Percentiles rank a stretch among this genome's conserved stretches.
These are phyloP conservation scores for Nasonia vitripennis DNA, from an alignment of 1,140 invertebrate species.

Conservation along the genomic window DNA sequence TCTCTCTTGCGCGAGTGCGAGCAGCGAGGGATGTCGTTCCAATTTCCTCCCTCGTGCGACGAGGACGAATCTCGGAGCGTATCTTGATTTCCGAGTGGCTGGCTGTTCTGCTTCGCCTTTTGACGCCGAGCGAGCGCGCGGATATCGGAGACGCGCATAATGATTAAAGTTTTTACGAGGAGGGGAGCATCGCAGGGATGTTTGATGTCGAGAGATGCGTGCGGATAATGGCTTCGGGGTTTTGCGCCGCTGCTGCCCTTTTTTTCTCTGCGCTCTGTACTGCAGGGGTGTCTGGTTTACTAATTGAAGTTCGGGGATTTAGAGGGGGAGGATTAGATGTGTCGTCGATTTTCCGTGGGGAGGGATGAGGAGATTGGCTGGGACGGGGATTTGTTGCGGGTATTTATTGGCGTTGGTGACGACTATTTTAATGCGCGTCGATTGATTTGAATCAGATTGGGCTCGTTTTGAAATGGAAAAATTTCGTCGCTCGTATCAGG, in stretches of 20 bases:
- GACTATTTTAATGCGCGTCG: neutral
- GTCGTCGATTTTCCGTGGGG: neutral
- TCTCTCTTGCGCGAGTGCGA: neutral
- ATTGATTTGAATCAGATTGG: no score
- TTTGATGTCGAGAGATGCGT: slow-evolving; percentile 20
- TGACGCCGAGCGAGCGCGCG: neutral
- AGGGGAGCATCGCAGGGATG: neutral
- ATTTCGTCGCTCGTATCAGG: no score
- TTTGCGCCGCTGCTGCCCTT: neutral
- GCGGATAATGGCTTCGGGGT: neutral
- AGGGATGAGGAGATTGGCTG: neutral
- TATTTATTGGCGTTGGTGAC: neutral
- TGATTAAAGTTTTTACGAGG: slow-evolving; percentile 49
- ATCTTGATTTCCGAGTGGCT: slow-evolving; percentile 45
- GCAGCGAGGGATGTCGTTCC: slow-evolving; percentile 36
- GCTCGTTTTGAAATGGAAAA: no score
- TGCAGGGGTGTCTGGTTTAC: neutral
- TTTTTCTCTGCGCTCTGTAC: neutral
- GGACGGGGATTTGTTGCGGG: neutral
- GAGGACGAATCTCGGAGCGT: slow-evolving; percentile 25
- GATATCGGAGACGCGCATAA: slow-evolving; percentile 23
- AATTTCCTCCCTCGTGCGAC: slow-evolving; percentile 43
- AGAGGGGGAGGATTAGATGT: neutral
- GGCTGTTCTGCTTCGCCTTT: slow-evolving; percentile 12
- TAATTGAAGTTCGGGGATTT: slow-evolving; percentile 28